These are phyloP conservation scores for Zeuzera pyrina DNA, from an alignment of 2,888 invertebrate genomes.

Conservation along the genomic window DNA sequence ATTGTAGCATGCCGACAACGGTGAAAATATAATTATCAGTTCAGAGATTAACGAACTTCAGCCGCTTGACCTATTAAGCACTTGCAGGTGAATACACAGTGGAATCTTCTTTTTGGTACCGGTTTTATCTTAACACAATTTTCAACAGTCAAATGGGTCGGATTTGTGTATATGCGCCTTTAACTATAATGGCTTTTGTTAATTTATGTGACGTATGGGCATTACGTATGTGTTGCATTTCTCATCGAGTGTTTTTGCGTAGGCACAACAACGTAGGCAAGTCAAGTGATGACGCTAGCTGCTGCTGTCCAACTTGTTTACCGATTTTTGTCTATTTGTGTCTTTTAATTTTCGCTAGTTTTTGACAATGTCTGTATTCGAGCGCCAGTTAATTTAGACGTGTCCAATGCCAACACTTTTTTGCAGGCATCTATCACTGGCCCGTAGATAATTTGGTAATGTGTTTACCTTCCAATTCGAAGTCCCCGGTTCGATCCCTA, in stretches of 20 bases:
- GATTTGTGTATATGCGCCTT: too few species aligned
- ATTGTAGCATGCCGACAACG: constrained; percentile 47
- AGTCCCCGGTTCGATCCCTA: too few species aligned
- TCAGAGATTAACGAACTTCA: constrained; percentile 70
- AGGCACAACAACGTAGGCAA: constrained; percentile 37
- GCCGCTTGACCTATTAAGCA: constrained; percentile 63
- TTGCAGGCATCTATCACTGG: too few species aligned
- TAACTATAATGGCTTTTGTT: too few species aligned
- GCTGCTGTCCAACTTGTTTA: constrained; percentile 59
- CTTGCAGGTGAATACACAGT: constrained; percentile 9
- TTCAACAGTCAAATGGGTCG: too few species aligned
- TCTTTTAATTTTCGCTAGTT: constrained; percentile 36
- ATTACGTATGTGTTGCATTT: constrained; percentile 22
- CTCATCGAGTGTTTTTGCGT: constrained; percentile 33
- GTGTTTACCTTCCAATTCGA: too few species aligned
- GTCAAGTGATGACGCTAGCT: constrained; percentile 16
- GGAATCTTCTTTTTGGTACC: too few species aligned
- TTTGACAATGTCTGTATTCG: constrained; percentile 33
- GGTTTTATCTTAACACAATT: too few species aligned
- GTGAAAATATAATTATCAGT: constrained; percentile 68
- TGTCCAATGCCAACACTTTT: too few species aligned
- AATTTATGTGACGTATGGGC: too few species aligned
- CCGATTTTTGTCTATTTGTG: constrained; percentile 47
- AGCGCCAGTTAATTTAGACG: too few species aligned
- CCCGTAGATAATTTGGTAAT: too few species aligned